These are phyloP conservation scores for Misgurnus anguillicaudatus DNA, from an alignment of 2,113 vertebrate species.

Conservation along the genomic window DNA sequence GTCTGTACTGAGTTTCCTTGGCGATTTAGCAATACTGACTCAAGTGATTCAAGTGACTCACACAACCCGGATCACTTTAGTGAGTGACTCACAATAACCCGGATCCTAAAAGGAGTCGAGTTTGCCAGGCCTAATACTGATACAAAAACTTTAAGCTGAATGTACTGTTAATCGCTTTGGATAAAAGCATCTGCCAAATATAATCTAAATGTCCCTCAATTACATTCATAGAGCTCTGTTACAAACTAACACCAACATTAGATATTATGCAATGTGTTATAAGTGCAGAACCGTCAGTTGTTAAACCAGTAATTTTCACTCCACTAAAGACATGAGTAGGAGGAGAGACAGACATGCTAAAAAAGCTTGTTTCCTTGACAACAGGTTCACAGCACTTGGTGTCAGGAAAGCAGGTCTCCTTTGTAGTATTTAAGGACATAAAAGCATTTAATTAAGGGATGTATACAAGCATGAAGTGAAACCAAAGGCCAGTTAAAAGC, in stretches of 20 bases:
- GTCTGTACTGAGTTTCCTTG: no score
- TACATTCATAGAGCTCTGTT: not conserved
- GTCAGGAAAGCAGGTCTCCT: slow-evolving; percentile 51
- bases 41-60: no score
- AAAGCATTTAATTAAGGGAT: slow-evolving; percentile 34
- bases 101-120: no score
- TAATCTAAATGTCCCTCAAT: no score
- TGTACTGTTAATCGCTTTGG: no score
- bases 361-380: slow-evolving; percentile 68
- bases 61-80: no score
- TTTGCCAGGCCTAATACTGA: no score
- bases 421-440: slow-evolving; percentile 16
- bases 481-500: slow-evolving; percentile 12
- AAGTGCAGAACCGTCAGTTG: not conserved
- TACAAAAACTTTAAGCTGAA: no score
- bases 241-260: not conserved
- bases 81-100: no score
- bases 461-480: slow-evolving; percentile 2
- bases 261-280: slow-evolving; percentile 2
- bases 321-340: not conserved
- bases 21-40: no score
- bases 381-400: slow-evolving; percentile 53
- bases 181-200: no score
- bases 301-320: slow-evolving; percentile 4
- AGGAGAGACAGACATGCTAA: slow-evolving; percentile 45